phyloP scores from a whole-genome alignment of 2,113 vertebrate genomes.

The Gobius niger region DNA sequence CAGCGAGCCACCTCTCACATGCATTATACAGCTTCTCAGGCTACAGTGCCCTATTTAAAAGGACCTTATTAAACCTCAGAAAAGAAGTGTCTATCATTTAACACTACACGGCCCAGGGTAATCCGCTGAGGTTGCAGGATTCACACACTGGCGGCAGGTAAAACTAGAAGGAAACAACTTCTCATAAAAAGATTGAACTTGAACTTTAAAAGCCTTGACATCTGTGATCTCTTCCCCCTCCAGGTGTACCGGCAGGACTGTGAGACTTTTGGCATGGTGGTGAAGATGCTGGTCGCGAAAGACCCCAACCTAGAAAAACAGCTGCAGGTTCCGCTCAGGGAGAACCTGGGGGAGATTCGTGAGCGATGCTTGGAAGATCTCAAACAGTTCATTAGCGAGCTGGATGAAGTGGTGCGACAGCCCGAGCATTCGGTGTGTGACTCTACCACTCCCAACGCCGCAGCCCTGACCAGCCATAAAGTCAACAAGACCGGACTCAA shows the following conservation, averaged over 20 bases:
- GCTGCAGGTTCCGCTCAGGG: constrained; percentile 90
- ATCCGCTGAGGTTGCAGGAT: constrained; percentile 35
- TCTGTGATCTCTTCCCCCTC: not conserved
- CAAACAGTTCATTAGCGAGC: constrained; percentile 88
- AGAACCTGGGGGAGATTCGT: constrained; percentile 95
- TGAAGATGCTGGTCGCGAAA: constrained; percentile 98
- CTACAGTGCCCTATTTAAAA: constrained; percentile 35
- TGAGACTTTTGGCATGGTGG: constrained; percentile 97
- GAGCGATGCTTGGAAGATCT: constrained; percentile 96
- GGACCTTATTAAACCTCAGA: constrained; percentile 46
- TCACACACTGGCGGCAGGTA: constrained; percentile 50
- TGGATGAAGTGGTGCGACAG: constrained; percentile 81
- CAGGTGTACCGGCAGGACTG: constrained; percentile 97
- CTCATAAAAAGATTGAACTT: constrained; percentile 19
- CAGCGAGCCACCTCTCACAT: constrained; percentile 31
- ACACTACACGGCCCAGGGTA: constrained; percentile 31
- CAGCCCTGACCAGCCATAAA: constrained; percentile 43
- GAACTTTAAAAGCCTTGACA: not conserved
- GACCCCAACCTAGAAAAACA: constrained; percentile 92
- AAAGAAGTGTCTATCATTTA: constrained; percentile 52
- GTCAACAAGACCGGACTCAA: constrained; percentile 50
- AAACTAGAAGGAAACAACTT: constrained; percentile 55
- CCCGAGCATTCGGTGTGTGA: constrained; percentile 59
- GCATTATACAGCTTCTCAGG: constrained; percentile 37
- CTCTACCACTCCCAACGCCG: constrained; percentile 27